A percentile compares a stretch with the other conserved stretches of the same genome.
Conservation (phyloP, 2,888 invertebrate genomes). For the Trypoxylon attenuatum region DNA sequence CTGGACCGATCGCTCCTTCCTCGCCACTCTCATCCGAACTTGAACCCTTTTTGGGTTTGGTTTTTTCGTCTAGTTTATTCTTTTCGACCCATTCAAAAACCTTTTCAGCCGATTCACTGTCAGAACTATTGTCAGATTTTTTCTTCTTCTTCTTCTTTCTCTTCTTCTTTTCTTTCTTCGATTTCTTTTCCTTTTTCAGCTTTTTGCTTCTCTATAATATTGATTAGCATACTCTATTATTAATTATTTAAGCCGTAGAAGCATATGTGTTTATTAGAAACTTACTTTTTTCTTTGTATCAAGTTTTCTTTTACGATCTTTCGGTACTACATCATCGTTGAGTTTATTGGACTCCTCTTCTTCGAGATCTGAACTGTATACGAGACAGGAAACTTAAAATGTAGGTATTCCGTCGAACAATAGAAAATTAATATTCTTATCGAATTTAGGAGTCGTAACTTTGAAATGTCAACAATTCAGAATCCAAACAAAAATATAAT, state of each 20-base stretch:
- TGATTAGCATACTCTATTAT: too few relatives aligned
- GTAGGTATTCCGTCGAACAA: background rate
- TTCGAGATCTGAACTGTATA: conserved; percentile 68
- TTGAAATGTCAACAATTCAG: background rate
- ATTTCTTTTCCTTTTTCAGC: conserved; percentile 75
- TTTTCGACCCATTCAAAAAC: conserved; percentile 70
- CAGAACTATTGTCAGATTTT: conserved; percentile 55
- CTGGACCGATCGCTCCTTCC: conserved; percentile 80
- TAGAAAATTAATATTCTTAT: background rate
- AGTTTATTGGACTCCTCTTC: conserved; percentile 68
- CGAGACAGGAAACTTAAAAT: conserved; percentile 12
- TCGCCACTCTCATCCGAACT: conserved; percentile 76
- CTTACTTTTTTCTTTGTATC: conserved; percentile 74
- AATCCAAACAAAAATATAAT: background rate
- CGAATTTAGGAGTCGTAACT: too few relatives aligned
- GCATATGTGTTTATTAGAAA: too few relatives aligned
- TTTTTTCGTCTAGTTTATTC: conserved; percentile 42
- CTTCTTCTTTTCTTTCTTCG: conserved; percentile 77
- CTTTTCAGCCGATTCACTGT: conserved; percentile 62
- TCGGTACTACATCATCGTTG: conserved; percentile 76
- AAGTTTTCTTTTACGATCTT: conserved; percentile 74
- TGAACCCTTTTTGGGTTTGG: conserved; percentile 64
- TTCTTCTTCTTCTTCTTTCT: conserved; percentile 79
- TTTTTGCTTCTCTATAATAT: conserved; percentile 73
- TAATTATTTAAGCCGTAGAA: too few relatives aligned